These are phyloP conservation scores for Sprattus sprattus DNA, from an alignment of 2,113 vertebrate genomes.

Conservation along the genomic window DNA sequence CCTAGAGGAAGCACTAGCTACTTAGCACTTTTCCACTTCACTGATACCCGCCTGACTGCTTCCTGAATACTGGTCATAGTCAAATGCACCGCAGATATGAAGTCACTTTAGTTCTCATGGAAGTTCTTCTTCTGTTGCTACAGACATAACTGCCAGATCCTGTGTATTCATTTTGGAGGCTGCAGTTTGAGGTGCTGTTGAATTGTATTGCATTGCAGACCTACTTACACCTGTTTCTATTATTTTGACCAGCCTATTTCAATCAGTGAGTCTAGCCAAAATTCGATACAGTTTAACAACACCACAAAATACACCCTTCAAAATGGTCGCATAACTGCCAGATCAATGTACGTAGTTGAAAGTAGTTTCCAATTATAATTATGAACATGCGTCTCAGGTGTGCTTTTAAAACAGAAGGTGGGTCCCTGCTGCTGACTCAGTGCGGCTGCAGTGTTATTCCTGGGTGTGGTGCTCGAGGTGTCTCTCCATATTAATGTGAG, in stretches of 20 bases:
- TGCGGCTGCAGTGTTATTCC: neutral
- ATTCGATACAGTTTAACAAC: no score
- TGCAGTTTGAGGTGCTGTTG: no score
- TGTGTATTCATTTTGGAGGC: no score
- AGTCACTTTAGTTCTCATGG: neutral
- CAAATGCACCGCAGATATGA: neutral
- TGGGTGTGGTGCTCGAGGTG: neutral
- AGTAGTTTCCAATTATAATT: neutral
- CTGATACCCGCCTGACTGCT: neutral
- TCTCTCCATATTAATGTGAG: neutral
- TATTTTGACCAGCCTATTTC: no score
- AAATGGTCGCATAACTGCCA: no score
- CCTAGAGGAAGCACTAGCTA: neutral
- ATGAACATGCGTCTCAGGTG: neutral
- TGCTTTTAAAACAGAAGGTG: neutral
- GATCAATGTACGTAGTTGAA: neutral
- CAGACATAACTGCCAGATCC: neutral
- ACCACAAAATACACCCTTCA: no score
- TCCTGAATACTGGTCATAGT: neutral
- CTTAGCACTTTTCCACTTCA: neutral
- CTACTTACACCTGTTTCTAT: no score
- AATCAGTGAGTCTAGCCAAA: no score
- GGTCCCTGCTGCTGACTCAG: neutral
- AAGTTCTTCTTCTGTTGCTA: neutral
- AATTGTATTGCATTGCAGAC: no score